A percentile compares a stretch with the other conserved stretches of the same genome.
Evolutionary conservation across 2,888 invertebrate species (phyloP).

Genomic region (Eupeodes latifasciatus): DNA sequence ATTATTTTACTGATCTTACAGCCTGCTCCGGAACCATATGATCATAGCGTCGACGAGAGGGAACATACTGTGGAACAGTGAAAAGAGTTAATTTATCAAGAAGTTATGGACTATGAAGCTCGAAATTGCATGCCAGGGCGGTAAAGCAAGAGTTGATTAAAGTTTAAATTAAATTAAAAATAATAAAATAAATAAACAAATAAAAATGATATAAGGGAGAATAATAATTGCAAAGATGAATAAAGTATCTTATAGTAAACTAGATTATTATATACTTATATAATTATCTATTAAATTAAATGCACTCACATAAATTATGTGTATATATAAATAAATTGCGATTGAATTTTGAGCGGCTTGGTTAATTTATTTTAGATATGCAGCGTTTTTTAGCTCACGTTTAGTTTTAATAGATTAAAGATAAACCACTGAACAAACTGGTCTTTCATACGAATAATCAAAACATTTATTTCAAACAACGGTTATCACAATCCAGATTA

Average conservation of each 20-base stretch:
- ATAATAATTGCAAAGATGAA: conserved; percentile 54
- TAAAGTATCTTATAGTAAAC: conserved; percentile 64
- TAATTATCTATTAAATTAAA: conserved; percentile 67
- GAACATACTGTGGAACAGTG: conserved; percentile 99
- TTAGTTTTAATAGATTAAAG: too few species aligned
- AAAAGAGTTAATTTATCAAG: conserved; percentile 99
- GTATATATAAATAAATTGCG: conserved; percentile 64
- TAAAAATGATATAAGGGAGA: conserved; percentile 52
- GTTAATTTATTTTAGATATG: too few species aligned
- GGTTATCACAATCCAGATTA: too few species aligned
- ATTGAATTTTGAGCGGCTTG: too few species aligned
- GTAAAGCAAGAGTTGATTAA: conserved; percentile 79
- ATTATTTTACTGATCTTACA: conserved; percentile 83
- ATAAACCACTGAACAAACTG: too few species aligned
- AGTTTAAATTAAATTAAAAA: conserved; percentile 44
- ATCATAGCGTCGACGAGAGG: conserved; percentile 98
- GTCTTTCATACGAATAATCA: too few species aligned
- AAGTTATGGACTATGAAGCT: conserved; percentile 97
- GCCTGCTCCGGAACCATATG: conserved; percentile 99
- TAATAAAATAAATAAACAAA: conserved; percentile 33
- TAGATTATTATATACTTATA: conserved; percentile 72
- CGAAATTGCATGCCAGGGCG: conserved; percentile 84
- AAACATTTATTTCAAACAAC: too few species aligned
- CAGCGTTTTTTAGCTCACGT: too few species aligned
- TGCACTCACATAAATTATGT: conserved; percentile 71